A percentile compares a stretch with the other conserved stretches of the same genome.
These are phyloP conservation scores for Sternotherus odoratus DNA, from an alignment of 2,797 vertebrate species.

Conservation along the genomic window DNA sequence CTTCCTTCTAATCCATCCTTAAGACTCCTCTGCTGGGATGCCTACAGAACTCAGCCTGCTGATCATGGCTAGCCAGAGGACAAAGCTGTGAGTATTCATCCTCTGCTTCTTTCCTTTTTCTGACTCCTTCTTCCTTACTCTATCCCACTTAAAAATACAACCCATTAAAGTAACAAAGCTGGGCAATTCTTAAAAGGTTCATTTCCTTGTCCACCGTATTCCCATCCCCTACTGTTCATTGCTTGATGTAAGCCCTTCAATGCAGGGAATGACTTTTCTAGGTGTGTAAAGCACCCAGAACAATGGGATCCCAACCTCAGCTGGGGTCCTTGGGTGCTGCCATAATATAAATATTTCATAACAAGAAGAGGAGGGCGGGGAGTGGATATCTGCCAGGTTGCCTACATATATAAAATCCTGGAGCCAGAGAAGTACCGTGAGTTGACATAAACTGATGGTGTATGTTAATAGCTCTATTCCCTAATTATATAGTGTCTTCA, in stretches of 20 bases:
- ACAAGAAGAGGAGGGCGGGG: conserved; percentile 13
- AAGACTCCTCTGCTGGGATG: not conserved
- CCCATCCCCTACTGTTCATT: not conserved
- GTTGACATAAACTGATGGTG: not conserved
- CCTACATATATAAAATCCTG: conserved; percentile 16
- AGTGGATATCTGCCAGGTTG: not conserved
- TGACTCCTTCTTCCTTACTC: not conserved
- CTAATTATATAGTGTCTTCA: conserved; percentile 2
- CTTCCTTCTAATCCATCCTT: not conserved
- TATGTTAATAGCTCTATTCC: conserved; percentile 50
- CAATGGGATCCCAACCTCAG: not conserved
- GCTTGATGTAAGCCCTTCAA: not conserved
- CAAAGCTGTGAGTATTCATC: not conserved
- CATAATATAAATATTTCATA: conserved; percentile 18
- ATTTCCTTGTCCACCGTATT: not conserved
- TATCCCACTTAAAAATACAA: not conserved
- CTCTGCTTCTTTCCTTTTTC: not conserved
- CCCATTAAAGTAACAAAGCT: not conserved
- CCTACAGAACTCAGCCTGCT: not conserved
- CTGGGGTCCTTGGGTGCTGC: not conserved
- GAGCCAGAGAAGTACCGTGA: conserved; percentile 22
- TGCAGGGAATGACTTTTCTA: not conserved
- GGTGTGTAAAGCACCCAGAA: not conserved
- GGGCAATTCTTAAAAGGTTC: not conserved
- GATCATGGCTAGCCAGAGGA: not conserved